Evolutionary conservation across 53 echinoderm and acorn worm species (phyloP), one percentile per base, ranked within the genome.

Genomic region (Paracentrotus lividus): DNA sequence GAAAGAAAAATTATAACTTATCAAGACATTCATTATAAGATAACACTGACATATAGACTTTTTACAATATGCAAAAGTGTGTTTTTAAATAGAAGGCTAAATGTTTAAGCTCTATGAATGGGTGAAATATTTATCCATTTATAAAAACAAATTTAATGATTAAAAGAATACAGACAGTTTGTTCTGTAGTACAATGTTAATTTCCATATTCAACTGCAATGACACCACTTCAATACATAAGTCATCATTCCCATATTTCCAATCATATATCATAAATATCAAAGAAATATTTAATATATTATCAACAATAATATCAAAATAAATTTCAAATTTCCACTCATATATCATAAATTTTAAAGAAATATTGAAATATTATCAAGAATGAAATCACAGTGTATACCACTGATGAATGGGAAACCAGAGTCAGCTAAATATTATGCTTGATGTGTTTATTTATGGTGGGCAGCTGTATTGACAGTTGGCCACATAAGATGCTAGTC

Each of bases 361-460:
- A 64, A 64, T 29, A 64, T 64, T 64, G 64, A 18, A 72, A 20
- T 40, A 72, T 40, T 72, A 20, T 15, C 38, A 38, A n/a, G n/a
- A n/a, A 29, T 18, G 40, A 40, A 38, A 20, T 72, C 72, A 38
- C 4, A 72, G 12, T 38, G 51, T 26, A 51, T 49, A 26, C 26
- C 8, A 27, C 85, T 85, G 10, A 85, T 85, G 51, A 85, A 85
- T 8, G 85, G 21, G 44, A 20, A n/a, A 8, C 27, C 85, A 49
- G 8, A 51, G 42, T 47, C 47, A 85, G 51, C 26, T 51, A 36
- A 85, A 85, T 85, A 85, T 85, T 51, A 85, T 85, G 85, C 51
- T 85, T 85, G 85, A n/a, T 85, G 85, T 85, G 85, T 85, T 85
- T 85, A 85, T 85, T 85, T 85, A 85, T 85, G 85, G 49, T 85